A percentile compares a stretch with the other conserved stretches of the same genome.
phyloP scores from a whole-genome alignment of 2,888 invertebrate species.

The Erannis defoliaria region DNA sequence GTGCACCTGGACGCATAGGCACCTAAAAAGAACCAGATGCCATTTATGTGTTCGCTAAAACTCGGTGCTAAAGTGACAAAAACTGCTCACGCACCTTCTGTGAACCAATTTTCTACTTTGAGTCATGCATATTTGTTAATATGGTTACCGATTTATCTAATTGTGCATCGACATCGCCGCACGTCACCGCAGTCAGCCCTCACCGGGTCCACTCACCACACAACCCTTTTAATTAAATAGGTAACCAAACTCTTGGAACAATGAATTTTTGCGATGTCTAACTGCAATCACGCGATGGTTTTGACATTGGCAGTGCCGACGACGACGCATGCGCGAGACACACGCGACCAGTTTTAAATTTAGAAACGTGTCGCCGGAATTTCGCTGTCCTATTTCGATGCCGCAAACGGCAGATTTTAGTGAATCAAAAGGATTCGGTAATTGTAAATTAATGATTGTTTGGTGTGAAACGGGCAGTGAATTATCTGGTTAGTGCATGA shows the following conservation, averaged over 20 bases:
- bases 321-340: constrained; percentile 76
- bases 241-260: constrained; percentile 25
- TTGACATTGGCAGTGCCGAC: constrained; percentile 61
- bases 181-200: constrained; percentile 33
- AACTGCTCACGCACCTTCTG: constrained; percentile 18
- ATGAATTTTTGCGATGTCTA: constrained; percentile 32
- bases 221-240: constrained; percentile 37
- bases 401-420: constrained; percentile 68
- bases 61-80: constrained; percentile 14
- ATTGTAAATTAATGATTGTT: constrained; percentile 52
- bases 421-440: constrained; percentile 52
- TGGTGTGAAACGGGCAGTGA: constrained; percentile 49
- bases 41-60: constrained; percentile 1
- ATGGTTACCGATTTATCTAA: constrained; percentile 40
- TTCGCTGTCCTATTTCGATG: constrained; percentile 76
- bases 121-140: constrained; percentile 46
- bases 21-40: background rate
- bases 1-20: background rate
- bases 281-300: constrained; percentile 53
- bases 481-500: constrained; percentile 37
- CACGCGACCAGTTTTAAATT: constrained; percentile 76
- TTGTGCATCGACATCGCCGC: constrained; percentile 41
- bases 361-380: constrained; percentile 74
- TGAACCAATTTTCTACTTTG: constrained; percentile 36
- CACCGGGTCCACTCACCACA: constrained; percentile 40